These are phyloP conservation scores for Ibidorhyncha struthersii DNA, from an alignment of 2,113 vertebrate species.

Conservation along the genomic window DNA sequence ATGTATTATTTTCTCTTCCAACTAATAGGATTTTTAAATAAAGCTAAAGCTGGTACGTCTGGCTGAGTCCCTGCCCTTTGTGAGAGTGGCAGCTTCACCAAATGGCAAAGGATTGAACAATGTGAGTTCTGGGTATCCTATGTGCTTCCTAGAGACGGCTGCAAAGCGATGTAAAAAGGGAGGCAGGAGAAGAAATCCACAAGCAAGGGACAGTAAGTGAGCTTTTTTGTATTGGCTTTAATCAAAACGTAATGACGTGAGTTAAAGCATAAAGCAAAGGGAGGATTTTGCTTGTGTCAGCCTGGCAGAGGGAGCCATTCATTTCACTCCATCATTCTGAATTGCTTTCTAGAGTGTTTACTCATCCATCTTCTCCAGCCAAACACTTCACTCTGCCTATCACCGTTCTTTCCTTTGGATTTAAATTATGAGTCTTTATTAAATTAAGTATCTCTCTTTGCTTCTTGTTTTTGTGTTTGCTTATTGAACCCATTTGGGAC, in stretches of 20 bases:
- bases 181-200: neutral
- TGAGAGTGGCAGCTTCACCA: neutral
- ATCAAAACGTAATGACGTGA: conserved; percentile 24
- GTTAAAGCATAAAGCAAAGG: conserved; percentile 1
- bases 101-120: neutral
- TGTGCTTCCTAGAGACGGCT: neutral
- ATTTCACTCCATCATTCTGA: conserved; percentile 36
- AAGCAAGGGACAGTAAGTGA: neutral
- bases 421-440: neutral
- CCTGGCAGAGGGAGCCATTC: conserved; percentile 27
- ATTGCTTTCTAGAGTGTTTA: conserved; percentile 6
- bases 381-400: conserved; percentile 9
- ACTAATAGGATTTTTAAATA: conserved; percentile 31
- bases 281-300: conserved; percentile 54
- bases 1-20: conserved; percentile 30
- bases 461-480: neutral
- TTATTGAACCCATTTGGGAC: neutral
- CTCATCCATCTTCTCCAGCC: conserved; percentile 39
- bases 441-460: neutral
- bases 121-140: neutral
- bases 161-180: neutral
- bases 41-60: neutral
- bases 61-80: conserved; percentile 11
- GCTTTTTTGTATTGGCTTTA: conserved; percentile 7
- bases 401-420: neutral